A percentile compares a stretch with the other conserved stretches of the same genome.
Conservation (phyloP, 2,113 vertebrate genomes). For the Oncorhynchus clarkii region DNA sequence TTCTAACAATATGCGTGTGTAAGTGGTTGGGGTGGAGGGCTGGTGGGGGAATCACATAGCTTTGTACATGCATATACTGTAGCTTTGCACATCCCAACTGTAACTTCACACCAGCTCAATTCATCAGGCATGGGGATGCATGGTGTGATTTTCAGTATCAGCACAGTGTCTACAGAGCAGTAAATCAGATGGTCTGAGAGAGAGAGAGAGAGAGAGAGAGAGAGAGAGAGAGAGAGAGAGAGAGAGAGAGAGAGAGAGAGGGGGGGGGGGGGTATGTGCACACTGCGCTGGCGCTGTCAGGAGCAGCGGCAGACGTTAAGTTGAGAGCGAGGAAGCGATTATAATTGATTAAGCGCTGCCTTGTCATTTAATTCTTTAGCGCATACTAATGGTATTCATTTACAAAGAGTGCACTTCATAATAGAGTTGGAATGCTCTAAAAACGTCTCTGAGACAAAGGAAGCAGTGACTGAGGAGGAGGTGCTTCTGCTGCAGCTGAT, state of each 20-base stretch:
- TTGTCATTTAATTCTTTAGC: slow-evolving; percentile 37
- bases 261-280: background rate
- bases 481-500: background rate
- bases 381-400: slow-evolving; percentile 51
- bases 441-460: slow-evolving; percentile 21
- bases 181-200: slow-evolving; percentile 54
- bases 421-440: slow-evolving; percentile 17
- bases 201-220: background rate
- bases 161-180: slow-evolving; percentile 62
- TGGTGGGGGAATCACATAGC: slow-evolving; percentile 25
- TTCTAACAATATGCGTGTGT: slow-evolving; percentile 39
- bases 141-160: slow-evolving; percentile 62
- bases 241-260: no score
- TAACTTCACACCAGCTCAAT: slow-evolving; percentile 57
- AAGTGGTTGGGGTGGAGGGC: slow-evolving; percentile 19
- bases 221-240: background rate
- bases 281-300: slow-evolving; percentile 12
- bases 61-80: slow-evolving; percentile 47
- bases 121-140: slow-evolving; percentile 62
- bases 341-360: slow-evolving; percentile 53
- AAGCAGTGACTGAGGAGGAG: slow-evolving; percentile 19
- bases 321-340: slow-evolving; percentile 45
- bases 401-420: slow-evolving; percentile 38
- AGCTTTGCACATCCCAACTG: slow-evolving; percentile 55
- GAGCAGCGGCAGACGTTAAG: slow-evolving; percentile 35